Evolutionary conservation across 2,113 vertebrate genomes (phyloP).

Genomic region (Anoplopoma fimbria): DNA sequence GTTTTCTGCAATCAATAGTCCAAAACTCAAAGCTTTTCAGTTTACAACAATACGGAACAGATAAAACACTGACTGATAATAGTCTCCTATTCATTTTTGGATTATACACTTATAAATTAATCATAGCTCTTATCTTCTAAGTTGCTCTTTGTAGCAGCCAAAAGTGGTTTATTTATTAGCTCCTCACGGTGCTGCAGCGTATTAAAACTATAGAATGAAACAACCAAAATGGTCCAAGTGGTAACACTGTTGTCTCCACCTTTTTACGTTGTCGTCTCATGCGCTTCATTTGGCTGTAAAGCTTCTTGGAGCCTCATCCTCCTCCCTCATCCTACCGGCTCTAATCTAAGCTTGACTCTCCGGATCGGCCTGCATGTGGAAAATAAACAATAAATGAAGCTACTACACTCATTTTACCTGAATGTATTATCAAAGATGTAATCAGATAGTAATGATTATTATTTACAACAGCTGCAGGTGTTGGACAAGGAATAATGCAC

Average conservation of each 20-base stretch:
- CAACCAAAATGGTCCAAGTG: slow-evolving; percentile 2
- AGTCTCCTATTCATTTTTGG: background rate
- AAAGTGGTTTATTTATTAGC: slow-evolving; percentile 12
- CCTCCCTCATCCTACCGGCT: slow-evolving; percentile 41
- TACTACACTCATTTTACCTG: background rate
- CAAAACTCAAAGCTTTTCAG: background rate
- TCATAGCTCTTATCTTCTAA: background rate
- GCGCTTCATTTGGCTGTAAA: slow-evolving; percentile 43
- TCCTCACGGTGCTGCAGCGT: slow-evolving; percentile 9
- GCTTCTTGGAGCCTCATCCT: slow-evolving; percentile 33
- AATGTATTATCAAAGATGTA: background rate
- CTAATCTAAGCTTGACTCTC: slow-evolving; percentile 38
- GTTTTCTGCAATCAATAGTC: background rate
- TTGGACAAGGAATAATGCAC: background rate
- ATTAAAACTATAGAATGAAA: slow-evolving; percentile 24
- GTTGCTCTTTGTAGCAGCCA: slow-evolving; percentile 10
- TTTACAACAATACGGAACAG: background rate
- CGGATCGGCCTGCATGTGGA: slow-evolving; percentile 11
- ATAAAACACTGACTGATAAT: background rate
- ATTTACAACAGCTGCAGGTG: background rate
- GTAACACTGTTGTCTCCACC: slow-evolving; percentile 23
- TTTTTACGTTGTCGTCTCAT: slow-evolving; percentile 25
- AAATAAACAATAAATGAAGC: slow-evolving; percentile 38
- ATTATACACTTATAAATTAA: too few relatives aligned
- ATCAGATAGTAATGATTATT: background rate